Base-by-base conservation (phyloP, 2,888 invertebrate genomes). In the Junonia oenone region DNA sequence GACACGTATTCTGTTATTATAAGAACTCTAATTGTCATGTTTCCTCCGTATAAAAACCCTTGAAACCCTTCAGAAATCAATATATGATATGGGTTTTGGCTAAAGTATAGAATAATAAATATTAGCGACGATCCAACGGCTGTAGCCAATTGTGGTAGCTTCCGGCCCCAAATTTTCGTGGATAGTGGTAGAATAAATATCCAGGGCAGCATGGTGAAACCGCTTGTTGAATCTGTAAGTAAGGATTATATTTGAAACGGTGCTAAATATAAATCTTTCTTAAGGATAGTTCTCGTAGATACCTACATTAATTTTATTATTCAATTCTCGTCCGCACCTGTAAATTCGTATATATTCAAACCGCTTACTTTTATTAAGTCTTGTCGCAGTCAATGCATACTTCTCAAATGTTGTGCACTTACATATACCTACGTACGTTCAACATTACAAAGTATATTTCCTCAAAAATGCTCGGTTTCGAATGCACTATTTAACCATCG, bases 161-260 rank as follows among this genome's bases (percentile, higher is more conserved):
- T 73, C 48, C 72, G 59, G 5, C 75, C 73, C 43, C 65, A 63
- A 8, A 54, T 58, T 27, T 59, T 64, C 38, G 68, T 65, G 9
- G 67, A 51, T 0, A 64, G 13, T 8, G 71, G 68, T 6, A 71
- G 51, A 15, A 73, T 60, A 26, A 74, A 54, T 9, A 71, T 63
- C 71, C 72, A 70, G 11, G 75, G 71, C 11, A 70, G 54, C 8
- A 68, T 65, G 17, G 68, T 64, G 59, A 72, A 73, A 35, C 71
- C 68, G 49, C 66, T 66, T 0, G 68, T 59, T 1, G 74, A 73
- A 45, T 65, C 76, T 76, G 72, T 19, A 71, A 73, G 22, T 47
- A 43, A 59, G 55, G 33, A 50, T 51, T 6, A 8, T 17, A 9
- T 29, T 6, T 29, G 8, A 29, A 29, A 9, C 2, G n/a, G n/a